Evolutionary conservation across 1,140 invertebrate species (phyloP).

Genomic region (Neodiprion fabricii): DNA sequence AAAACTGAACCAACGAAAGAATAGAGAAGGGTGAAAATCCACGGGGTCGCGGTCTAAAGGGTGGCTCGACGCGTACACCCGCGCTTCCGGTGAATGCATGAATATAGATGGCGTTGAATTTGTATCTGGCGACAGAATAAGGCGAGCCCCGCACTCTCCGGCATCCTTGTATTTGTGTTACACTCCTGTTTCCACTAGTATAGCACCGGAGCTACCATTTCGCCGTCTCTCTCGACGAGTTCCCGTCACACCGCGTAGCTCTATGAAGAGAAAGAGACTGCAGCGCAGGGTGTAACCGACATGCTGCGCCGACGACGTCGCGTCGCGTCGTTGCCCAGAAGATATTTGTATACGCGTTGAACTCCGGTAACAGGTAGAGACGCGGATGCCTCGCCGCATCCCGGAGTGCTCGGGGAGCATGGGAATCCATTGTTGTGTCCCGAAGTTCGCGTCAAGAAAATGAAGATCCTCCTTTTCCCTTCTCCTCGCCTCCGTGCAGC

Average conservation of each 20-base stretch:
- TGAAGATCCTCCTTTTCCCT: background rate
- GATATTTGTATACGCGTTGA: conserved; percentile 20
- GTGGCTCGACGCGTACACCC: background rate
- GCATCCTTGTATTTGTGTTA: conserved; percentile 8
- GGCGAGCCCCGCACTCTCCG: background rate
- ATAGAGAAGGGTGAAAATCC: background rate
- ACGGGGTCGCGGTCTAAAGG: background rate
- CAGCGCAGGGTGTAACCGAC: background rate
- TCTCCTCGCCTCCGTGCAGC: background rate
- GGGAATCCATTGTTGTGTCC: conserved; percentile 19
- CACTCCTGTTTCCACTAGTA: background rate
- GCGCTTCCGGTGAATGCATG: conserved; percentile 6
- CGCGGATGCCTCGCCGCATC: conserved; percentile 7
- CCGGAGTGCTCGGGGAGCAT: conserved; percentile 24
- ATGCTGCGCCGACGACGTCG: background rate
- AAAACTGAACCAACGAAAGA: background rate
- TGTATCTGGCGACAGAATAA: conserved; percentile 7
- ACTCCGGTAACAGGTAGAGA: conserved; percentile 8
- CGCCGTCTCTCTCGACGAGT: background rate
- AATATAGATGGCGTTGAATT: conserved; percentile 14
- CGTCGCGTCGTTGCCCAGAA: conserved; percentile 9
- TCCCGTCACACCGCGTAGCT: too few relatives aligned
- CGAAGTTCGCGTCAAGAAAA: conserved; percentile 4
- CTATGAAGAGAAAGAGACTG: background rate
- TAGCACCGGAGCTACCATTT: background rate